Evolutionary conservation across 1,140 invertebrate species (phyloP), one percentile per base, ranked within the genome.

Genomic region (Chlorops oryzae): DNA sequence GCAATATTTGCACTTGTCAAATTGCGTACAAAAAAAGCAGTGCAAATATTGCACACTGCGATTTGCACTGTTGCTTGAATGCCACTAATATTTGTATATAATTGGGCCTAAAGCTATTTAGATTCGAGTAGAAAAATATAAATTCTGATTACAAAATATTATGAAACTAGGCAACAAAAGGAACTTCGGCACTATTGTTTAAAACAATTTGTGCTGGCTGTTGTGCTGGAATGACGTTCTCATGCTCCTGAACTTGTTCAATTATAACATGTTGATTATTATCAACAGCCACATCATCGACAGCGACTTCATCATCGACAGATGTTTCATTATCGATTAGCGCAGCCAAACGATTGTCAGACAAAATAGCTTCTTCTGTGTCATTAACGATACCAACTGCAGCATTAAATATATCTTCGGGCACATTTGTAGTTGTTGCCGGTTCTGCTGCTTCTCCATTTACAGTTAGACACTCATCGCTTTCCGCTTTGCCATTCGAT

Each of bases 241-340:
- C 37, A 32, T 41, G 2, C 39, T 47, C 27, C 28, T 9, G 18
- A 34, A 27, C 34, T 39, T 10, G 23, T n/a, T 9, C 41, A 22
- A 25, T 15, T 12, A 13, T 24, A 21, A 40, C 39, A 40, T 42
- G 23, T 32, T 32, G 7, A 64, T 55, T 47, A 54, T 57, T 61
- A 52, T 49, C 55, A 55, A 32, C 17, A 35, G 40, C 38, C 5
- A 24, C 34, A 46, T 44, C 41, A 24, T 49, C 51, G 41, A 55
- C 51, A 17, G 59, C 51, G 37, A 56, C 40, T 35, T 48, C 61
- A 47, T 66, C 65, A 56, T 68, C 65, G 40, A 68, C 65, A 52
- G 65, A 55, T 18, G 65, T 68, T 43, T 68, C 65, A 61, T 65
- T 65, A 51, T 59, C 55, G 42, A 68, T 57, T 32, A 68, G 61